phyloP scores from a whole-genome alignment of 2,888 invertebrate species.

The Campopleginae sp. region DNA sequence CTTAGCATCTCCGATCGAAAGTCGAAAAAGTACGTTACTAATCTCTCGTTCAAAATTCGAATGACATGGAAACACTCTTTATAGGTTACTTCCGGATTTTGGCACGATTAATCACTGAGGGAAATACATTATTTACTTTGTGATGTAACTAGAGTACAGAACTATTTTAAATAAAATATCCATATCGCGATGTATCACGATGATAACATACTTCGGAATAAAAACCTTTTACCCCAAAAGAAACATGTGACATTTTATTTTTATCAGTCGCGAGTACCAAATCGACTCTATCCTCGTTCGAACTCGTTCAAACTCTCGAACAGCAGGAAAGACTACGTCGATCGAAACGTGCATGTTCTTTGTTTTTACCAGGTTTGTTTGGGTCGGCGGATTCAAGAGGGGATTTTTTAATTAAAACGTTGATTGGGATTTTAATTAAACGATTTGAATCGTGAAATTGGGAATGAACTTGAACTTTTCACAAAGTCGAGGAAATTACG shows the following conservation, averaged over 20 bases:
- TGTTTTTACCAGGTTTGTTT: not conserved
- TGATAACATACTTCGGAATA: conserved; percentile 47
- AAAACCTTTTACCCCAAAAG: conserved; percentile 38
- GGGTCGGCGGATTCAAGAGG: too few relatives aligned
- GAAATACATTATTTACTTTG: conserved; percentile 34
- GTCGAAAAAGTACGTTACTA: not conserved
- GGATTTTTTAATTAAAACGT: not conserved
- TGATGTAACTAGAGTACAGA: conserved; percentile 65
- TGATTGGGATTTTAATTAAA: not conserved
- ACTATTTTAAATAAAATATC: conserved; percentile 69
- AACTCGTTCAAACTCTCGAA: conserved; percentile 19
- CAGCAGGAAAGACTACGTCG: not conserved
- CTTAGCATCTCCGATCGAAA: conserved; percentile 1
- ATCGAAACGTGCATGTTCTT: not conserved
- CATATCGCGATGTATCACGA: conserved; percentile 62
- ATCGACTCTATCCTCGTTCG: conserved; percentile 1
- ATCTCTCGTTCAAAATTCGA: not conserved
- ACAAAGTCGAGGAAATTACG: too few relatives aligned
- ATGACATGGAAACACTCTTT: not conserved
- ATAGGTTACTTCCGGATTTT: not conserved
- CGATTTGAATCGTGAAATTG: not conserved
- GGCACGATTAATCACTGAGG: not conserved
- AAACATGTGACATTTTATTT: not conserved
- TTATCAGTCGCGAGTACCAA: not conserved
- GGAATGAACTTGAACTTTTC: not conserved